Evolutionary conservation across 2,888 invertebrate species (phyloP).

Genomic region (Chrysodeixis includens): DNA sequence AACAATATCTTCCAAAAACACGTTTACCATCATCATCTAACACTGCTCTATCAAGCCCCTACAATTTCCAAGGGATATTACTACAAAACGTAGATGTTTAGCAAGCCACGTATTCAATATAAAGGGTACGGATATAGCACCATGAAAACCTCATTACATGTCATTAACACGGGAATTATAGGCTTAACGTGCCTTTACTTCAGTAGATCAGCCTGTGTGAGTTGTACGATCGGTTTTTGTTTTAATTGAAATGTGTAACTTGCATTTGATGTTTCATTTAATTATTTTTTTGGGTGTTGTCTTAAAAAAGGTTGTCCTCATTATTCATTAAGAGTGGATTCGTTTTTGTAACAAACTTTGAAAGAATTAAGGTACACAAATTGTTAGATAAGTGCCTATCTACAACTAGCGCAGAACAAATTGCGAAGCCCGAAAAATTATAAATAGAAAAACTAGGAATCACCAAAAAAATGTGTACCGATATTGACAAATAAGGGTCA

Average conservation of each 20-base stretch:
- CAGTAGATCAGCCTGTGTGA: not conserved
- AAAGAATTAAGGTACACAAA: too few relatives aligned
- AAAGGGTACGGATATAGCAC: conserved; percentile 25
- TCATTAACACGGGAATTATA: conserved; percentile 27
- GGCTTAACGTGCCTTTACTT: conserved; percentile 14
- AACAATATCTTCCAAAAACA: not conserved
- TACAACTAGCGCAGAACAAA: too few relatives aligned
- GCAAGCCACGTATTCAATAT: conserved; percentile 61
- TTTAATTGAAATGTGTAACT: not conserved
- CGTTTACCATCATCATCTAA: not conserved
- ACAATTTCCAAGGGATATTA: conserved; percentile 17
- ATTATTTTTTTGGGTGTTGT: too few relatives aligned
- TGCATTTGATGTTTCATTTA: not conserved
- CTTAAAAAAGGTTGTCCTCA: too few relatives aligned
- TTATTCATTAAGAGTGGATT: too few relatives aligned
- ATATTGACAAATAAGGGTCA: too few relatives aligned
- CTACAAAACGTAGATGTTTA: conserved; percentile 41
- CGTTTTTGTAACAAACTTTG: too few relatives aligned
- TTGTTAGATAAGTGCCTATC: too few relatives aligned
- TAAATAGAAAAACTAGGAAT: too few relatives aligned
- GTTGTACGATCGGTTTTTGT: not conserved
- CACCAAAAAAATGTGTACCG: too few relatives aligned
- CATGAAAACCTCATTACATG: conserved; percentile 49
- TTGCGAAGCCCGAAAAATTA: too few relatives aligned
- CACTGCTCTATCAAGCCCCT: not conserved